phyloP scores from a whole-genome alignment of 2,888 invertebrate species.

The Eugnorisma glareosa region DNA sequence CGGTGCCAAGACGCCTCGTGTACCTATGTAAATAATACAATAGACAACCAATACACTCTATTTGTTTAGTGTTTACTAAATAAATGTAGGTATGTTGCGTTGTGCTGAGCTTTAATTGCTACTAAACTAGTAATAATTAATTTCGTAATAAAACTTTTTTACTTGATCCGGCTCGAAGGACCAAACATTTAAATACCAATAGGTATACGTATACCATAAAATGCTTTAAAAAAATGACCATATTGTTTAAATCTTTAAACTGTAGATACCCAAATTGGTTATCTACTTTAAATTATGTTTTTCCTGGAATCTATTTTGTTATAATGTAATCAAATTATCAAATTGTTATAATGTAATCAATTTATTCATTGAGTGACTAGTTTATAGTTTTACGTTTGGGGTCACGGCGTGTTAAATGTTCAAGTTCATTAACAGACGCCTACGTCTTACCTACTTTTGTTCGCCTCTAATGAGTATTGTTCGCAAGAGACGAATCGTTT shows the following conservation, averaged over 20 bases:
- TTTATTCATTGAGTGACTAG: slow-evolving; percentile 20
- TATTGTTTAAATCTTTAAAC: neutral
- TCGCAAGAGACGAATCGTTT: neutral
- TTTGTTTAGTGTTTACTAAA: slow-evolving; percentile 50
- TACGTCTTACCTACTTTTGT: neutral
- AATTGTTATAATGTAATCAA: neutral
- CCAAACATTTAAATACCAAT: neutral
- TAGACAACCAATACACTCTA: slow-evolving; percentile 4
- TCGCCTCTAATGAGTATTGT: slow-evolving; percentile 9
- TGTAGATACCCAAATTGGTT: neutral
- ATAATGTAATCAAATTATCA: neutral
- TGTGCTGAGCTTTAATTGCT: neutral
- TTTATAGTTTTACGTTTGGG: slow-evolving; percentile 19
- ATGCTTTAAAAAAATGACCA: neutral
- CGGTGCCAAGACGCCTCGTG: slow-evolving; percentile 44
- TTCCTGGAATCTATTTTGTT: neutral
- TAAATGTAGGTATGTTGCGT: slow-evolving; percentile 28
- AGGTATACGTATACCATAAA: neutral
- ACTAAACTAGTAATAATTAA: neutral
- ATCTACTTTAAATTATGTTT: neutral
- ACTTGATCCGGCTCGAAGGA: neutral
- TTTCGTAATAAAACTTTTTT: neutral
- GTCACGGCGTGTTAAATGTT: slow-evolving; percentile 41
- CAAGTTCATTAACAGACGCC: slow-evolving; percentile 45
- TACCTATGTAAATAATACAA: neutral